Evolutionary conservation across 2,888 invertebrate genomes (phyloP).

Genomic region (Teinopalpus imperialis): DNA sequence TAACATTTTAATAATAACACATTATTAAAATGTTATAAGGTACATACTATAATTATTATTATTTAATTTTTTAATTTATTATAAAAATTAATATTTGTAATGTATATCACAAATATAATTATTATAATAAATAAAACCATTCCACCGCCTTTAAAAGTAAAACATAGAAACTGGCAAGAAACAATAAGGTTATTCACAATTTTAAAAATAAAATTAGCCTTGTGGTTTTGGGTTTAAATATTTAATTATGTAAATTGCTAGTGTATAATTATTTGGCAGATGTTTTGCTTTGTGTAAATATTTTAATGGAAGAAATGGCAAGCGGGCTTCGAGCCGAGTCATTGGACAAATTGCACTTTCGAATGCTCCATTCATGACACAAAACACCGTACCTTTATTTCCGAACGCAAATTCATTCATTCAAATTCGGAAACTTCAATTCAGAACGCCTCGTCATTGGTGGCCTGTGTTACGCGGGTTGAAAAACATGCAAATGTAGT

Average conservation of each 20-base stretch:
- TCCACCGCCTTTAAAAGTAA: too few relatives aligned
- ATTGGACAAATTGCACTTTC: conserved; percentile 45
- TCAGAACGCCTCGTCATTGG: conserved; percentile 62
- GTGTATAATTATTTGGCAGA: conserved; percentile 25
- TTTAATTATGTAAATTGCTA: too few relatives aligned
- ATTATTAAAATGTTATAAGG: too few relatives aligned
- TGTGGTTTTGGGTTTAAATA: conserved; percentile 5
- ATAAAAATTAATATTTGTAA: too few relatives aligned
- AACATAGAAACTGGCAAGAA: too few relatives aligned
- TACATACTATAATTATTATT: too few relatives aligned
- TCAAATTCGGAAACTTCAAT: conserved; percentile 58
- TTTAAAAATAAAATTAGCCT: too few relatives aligned
- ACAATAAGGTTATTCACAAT: too few relatives aligned
- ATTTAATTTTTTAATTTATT: too few relatives aligned
- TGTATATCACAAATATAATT: too few relatives aligned
- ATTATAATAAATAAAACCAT: too few relatives aligned
- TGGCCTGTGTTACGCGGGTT: conserved; percentile 42
- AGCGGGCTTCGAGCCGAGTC: conserved; percentile 42
- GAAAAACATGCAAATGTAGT: conserved; percentile 31
- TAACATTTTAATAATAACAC: too few relatives aligned
- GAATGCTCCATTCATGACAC: conserved; percentile 37
- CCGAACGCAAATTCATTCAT: conserved; percentile 57
- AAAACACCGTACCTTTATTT: conserved; percentile 38
- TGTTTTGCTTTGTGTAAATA: conserved; percentile 27
- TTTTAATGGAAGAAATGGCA: conserved; percentile 35